These are phyloP conservation scores for Schrankia costaestrigalis DNA, from an alignment of 2,888 invertebrate species.

Conservation along the genomic window DNA sequence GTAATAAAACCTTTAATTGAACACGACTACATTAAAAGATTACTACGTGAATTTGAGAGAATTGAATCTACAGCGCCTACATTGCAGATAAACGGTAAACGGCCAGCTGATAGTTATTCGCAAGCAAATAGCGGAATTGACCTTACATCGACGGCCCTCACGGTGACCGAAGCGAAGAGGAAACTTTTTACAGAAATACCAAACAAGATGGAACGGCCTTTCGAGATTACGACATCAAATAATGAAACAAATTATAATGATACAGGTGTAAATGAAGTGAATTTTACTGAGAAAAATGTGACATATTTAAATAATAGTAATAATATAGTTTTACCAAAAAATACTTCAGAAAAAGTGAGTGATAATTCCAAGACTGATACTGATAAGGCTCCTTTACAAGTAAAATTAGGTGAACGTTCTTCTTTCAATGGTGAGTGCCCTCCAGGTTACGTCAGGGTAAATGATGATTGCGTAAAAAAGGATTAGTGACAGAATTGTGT, in stretches of 20 bases:
- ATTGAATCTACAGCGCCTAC: conserved; percentile 13
- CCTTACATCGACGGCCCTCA: conserved; percentile 23
- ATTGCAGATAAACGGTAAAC: conserved; percentile 21
- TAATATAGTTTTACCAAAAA: conserved; percentile 7
- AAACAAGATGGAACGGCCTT: conserved; percentile 16
- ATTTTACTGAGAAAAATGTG: conserved; percentile 4
- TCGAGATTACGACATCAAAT: conserved; percentile 10
- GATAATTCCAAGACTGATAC: conserved; percentile 13
- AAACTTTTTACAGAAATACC: conserved; percentile 21
- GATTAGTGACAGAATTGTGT: conserved; percentile 10
- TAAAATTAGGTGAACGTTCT: conserved; percentile 45
- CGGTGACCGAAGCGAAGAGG: conserved; percentile 23
- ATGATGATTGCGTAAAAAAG: conserved; percentile 44
- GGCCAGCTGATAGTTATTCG: conserved; percentile 18
- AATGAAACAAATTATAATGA: background rate
- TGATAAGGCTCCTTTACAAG: conserved; percentile 23
- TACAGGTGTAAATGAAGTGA: conserved; percentile 5
- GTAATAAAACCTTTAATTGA: too few relatives aligned
- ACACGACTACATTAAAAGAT: too few relatives aligned
- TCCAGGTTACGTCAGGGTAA: conserved; percentile 44
- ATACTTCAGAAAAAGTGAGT: conserved; percentile 21
- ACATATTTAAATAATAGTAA: background rate
- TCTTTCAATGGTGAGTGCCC: conserved; percentile 57
- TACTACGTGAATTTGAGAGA: conserved; percentile 13
- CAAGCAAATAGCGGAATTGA: conserved; percentile 12